A percentile compares a stretch with the other conserved stretches of the same genome.
These are phyloP conservation scores for Bettongia penicillata DNA, from an alignment of 2,113 vertebrate species.

Conservation along the genomic window DNA sequence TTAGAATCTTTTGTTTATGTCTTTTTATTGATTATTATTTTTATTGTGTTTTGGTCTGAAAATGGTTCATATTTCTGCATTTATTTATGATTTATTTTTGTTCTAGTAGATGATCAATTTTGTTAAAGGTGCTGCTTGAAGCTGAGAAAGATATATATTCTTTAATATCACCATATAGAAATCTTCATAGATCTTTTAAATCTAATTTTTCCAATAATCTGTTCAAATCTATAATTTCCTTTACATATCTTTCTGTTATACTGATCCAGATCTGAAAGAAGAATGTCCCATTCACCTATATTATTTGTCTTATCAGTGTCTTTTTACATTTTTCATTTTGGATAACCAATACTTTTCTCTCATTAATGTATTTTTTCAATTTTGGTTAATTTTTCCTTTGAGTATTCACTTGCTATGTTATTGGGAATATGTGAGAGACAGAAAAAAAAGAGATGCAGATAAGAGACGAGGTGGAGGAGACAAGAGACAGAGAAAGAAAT, in stretches of 20 bases:
- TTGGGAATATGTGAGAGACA: not conserved
- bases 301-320: not conserved
- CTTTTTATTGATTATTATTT: not conserved
- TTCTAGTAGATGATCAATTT: not conserved
- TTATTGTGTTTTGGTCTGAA: not conserved
- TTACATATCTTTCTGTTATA: not conserved
- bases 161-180: not conserved
- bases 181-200: not conserved
- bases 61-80: not conserved
- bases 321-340: not conserved
- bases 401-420: not conserved
- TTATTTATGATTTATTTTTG: not conserved
- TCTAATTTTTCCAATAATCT: not conserved
- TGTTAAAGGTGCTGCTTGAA: not conserved
- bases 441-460: not conserved
- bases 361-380: not conserved
- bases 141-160: not conserved
- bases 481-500: not conserved
- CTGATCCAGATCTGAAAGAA: not conserved
- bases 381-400: not conserved
- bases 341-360: not conserved
- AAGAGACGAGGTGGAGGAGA: not conserved
- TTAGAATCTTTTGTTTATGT: not conserved
- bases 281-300: not conserved
- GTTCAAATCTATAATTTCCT: not conserved